Base-by-base conservation (phyloP, 2,113 vertebrate genomes). In the Paradoxurus hermaphroditus region DNA sequence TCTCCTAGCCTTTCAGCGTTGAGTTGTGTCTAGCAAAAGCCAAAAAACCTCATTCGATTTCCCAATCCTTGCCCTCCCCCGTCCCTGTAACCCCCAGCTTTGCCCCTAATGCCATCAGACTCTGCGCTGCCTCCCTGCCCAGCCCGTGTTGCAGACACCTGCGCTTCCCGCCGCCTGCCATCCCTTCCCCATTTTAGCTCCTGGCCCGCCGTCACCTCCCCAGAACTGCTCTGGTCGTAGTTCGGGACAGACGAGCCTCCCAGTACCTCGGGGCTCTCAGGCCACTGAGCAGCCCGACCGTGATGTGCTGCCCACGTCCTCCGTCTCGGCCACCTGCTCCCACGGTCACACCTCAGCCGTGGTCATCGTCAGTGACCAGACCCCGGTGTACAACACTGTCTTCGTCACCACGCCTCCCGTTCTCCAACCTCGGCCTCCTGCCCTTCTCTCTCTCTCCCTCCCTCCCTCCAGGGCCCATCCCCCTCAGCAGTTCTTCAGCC, bases 401-500 rank as follows among this genome's bases (percentile, higher is more conserved):
- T 79, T 53, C 7, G 0, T 53, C 0, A 1, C n/a, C 0, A 7
- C 8, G 29, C 39, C 10, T 36, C 70, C 10, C 7, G 0, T 39
- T 63, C 82, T 49, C 56, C 39, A 29, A 4, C n/a, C 23, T 3
- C 27, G 34, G 21, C 34, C 41, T 59, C 21, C 39, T 31, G 11
- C 34, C 15, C 39, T 23, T 44, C 56, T 8, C 14, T 8, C 16
- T 65, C 67, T 72, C 31, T 44, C n/a, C 18, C n/a, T 68, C 59
- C 34, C 31, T 44, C n/a, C 18, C n/a, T 68, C 59, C 34, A 67
- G 73, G 29, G 18, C 29, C 34, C 56, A 59, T n/a, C 56, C 16
- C 3, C 21, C 51, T 36, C 70, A 16, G 27, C 2, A 23, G 49
- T 44, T 25, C 63, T 34, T 77, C 31, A 39, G 5, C 36, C 34